Evolutionary conservation across 2,888 invertebrate species (phyloP), one percentile per base, ranked within the genome.

Genomic region (Caenorhabditis drosophilae): DNA sequence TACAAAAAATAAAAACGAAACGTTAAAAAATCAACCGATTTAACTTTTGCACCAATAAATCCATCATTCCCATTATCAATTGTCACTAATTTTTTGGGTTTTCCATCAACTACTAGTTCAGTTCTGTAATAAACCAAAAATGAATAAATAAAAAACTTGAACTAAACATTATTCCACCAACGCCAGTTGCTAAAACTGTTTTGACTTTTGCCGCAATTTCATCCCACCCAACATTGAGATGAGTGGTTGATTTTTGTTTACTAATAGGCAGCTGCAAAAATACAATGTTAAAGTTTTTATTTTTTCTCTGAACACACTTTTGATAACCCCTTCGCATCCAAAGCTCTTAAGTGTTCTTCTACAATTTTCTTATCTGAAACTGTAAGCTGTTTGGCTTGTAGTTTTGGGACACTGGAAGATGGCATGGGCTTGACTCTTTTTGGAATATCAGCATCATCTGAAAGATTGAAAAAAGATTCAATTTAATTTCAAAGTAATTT

Each of bases 171-270:
- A 44, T 50, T 1, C 64, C 64, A 22, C 58, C 58, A 20, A 49
- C 50, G 23, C 63, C 57, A 31, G 52, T 52, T 4, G 59, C 46
- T 4, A 66, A 15, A 12, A 60, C 31, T 3, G 66, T 51, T 20
- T 60, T 66, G 0, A 66, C 66, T 41, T 60, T 59, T 0, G 66
- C 66, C 15, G 53, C 55, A 49, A 66, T 66, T 20, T 66, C 66
- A 60, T 59, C 59, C 59, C 59, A 60, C 6, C 52, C 55, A 7
- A 55, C 40, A 31, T 60, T 66, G 23, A 66, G 16, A 12, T 66
- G 60, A 25, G 66, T 66, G 18, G 66, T 60, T 4, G 41, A 44
- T 26, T 52, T 60, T 18, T 66, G 66, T 20, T 66, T 59, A 26
- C 42, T 56, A 11, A 45, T 40, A 18, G 66, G 66, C 1, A 63